Evolutionary conservation across 92 coral and sea anemone genomes (phyloP).

Genomic region (Phenganax stokvisi): DNA sequence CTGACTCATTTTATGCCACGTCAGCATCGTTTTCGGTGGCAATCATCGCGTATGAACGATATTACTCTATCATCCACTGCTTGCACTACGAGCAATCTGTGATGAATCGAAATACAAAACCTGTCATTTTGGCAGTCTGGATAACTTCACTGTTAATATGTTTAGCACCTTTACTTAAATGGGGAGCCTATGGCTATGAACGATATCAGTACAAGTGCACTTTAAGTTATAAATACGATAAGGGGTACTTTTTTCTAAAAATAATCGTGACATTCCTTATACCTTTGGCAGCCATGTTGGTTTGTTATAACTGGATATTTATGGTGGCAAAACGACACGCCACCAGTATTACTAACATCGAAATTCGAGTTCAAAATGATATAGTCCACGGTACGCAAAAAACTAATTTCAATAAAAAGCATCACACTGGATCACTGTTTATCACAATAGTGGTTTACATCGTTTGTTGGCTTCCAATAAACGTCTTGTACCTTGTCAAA

Average conservation of each 20-base stretch:
- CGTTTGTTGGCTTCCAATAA: conserved; percentile 88
- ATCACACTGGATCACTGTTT: conserved; percentile 75
- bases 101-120: conserved; percentile 65
- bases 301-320: conserved; percentile 90
- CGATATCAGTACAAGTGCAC: conserved; percentile 68
- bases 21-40: conserved; percentile 82
- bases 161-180: conserved; percentile 61
- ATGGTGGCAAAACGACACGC: conserved; percentile 95
- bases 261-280: conserved; percentile 53
- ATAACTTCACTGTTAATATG: conserved; percentile 60
- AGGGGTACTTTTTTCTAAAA: conserved; percentile 62
- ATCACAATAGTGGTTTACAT: conserved; percentile 71
- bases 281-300: conserved; percentile 61
- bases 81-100: conserved; percentile 79
- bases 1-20: conserved; percentile 71
- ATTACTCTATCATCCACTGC: conserved; percentile 86
- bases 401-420: conserved; percentile 44
- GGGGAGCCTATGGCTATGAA: conserved; percentile 69
- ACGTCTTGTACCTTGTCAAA: conserved; percentile 51
- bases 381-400: conserved; percentile 53
- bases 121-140: conserved; percentile 74
- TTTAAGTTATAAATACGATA: conserved; percentile 49
- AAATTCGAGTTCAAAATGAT: conserved; percentile 70
- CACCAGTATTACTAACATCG: conserved; percentile 71
- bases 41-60: conserved; percentile 78